A percentile compares a stretch with the other conserved stretches of the same genome.
These are phyloP conservation scores for Parus major DNA, from an alignment of 2,113 vertebrate genomes.

Conservation along the genomic window DNA sequence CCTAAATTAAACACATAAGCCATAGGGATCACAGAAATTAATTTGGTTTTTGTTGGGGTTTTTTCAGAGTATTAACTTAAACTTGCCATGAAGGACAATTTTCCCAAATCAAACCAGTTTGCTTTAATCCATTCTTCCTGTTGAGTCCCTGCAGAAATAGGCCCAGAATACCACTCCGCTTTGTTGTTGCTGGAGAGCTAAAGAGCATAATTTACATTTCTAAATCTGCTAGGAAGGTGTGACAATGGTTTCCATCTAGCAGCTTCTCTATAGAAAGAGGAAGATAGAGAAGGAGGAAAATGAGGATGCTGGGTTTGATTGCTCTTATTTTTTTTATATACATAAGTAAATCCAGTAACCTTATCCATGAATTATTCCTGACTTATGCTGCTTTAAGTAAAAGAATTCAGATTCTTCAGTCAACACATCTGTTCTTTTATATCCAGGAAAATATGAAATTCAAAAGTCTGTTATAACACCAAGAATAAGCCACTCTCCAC, in stretches of 20 bases:
- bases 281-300: neutral
- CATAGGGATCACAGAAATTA: neutral
- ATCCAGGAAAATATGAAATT: neutral
- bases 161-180: neutral
- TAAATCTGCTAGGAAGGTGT: neutral
- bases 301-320: neutral
- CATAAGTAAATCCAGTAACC: neutral
- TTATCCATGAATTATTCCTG: neutral
- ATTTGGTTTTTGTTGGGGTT: rapidly evolving
- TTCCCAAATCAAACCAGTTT: neutral
- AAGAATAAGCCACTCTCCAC: neutral
- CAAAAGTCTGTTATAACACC: neutral
- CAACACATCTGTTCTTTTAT: neutral
- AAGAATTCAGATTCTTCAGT: neutral
- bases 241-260: neutral
- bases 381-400: neutral
- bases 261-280: neutral
- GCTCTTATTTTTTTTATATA: neutral
- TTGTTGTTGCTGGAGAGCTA: neutral
- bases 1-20: neutral
- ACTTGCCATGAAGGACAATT: neutral
- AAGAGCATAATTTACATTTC: neutral
- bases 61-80: neutral
- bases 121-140: neutral
- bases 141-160: neutral